Percentiles rank a stretch among this genome's conserved stretches.
phyloP scores from a whole-genome alignment of 2,888 invertebrate species.

The Tiphia femorata region DNA sequence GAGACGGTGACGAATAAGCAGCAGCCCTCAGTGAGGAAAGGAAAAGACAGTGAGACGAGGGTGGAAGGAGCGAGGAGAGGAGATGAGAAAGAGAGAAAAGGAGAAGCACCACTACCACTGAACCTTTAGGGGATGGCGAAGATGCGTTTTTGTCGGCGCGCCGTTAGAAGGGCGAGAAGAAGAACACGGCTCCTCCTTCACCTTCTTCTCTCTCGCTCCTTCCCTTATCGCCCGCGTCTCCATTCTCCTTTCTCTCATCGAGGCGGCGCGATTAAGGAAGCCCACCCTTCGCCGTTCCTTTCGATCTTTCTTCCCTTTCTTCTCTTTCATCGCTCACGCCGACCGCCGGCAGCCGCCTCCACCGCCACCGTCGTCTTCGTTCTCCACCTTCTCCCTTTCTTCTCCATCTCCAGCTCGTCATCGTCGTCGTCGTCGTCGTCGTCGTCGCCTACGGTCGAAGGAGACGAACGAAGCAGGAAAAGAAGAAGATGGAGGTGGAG shows the following conservation, averaged over 20 bases:
- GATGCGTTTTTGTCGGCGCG: slow-evolving; percentile 43
- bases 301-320: slow-evolving; percentile 49
- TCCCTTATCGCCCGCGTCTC: not conserved
- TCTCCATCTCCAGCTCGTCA: too few species aligned
- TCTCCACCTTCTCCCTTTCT: too few species aligned
- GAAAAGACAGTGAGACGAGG: slow-evolving; percentile 9
- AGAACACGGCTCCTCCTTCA: not conserved
- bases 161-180: slow-evolving; percentile 24
- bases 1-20: slow-evolving; percentile 14
- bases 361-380: slow-evolving; percentile 9
- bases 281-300: slow-evolving; percentile 44
- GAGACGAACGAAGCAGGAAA: slow-evolving; percentile 19
- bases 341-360: slow-evolving; percentile 25
- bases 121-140: slow-evolving; percentile 33
- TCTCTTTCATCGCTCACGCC: slow-evolving; percentile 51
- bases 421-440: slow-evolving; percentile 16
- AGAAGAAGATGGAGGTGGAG: slow-evolving; percentile 19
- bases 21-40: slow-evolving; percentile 26
- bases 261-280: slow-evolving; percentile 52
- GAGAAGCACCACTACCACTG: too few species aligned
- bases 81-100: too few species aligned
- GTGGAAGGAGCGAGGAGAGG: not conserved
- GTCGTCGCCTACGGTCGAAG: slow-evolving; percentile 15
- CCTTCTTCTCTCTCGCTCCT: slow-evolving; percentile 1
- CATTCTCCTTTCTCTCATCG: slow-evolving; percentile 31